Percentiles rank a stretch among this genome's conserved stretches.
Evolutionary conservation across 2,113 vertebrate genomes (phyloP).

Genomic region (Odobenus rosmarus): DNA sequence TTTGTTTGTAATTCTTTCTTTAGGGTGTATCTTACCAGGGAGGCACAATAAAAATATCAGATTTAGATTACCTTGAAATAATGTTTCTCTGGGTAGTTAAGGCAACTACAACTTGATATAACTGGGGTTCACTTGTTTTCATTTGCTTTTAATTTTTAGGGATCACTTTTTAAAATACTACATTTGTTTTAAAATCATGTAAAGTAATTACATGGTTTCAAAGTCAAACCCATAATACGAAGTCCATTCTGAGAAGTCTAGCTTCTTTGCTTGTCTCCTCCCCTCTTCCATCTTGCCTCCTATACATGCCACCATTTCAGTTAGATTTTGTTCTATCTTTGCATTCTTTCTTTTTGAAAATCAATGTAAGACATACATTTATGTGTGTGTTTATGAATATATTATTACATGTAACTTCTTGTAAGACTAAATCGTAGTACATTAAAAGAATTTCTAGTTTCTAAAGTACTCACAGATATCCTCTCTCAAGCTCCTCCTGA

Average conservation of each 20-base stretch:
- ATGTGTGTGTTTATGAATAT: neutral
- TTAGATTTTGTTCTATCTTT: conserved; percentile 13
- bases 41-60: neutral
- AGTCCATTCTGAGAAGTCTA: neutral
- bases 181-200: neutral
- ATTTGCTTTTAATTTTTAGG: conserved; percentile 10
- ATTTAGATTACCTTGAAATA: neutral
- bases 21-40: neutral
- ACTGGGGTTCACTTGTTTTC: neutral
- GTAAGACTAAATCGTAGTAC: neutral
- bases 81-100: neutral
- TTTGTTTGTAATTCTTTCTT: neutral
- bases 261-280: neutral
- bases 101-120: neutral
- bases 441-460: neutral
- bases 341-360: neutral
- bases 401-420: conserved; percentile 18
- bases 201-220: neutral
- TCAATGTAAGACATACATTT: neutral
- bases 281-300: neutral
- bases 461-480: neutral
- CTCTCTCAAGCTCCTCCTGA: neutral
- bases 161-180: neutral
- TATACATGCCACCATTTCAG: neutral
- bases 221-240: neutral